A percentile compares a stretch with the other conserved stretches of the same genome.
phyloP scores from a whole-genome alignment of 2,888 invertebrate genomes.

The Suillia variegata region DNA sequence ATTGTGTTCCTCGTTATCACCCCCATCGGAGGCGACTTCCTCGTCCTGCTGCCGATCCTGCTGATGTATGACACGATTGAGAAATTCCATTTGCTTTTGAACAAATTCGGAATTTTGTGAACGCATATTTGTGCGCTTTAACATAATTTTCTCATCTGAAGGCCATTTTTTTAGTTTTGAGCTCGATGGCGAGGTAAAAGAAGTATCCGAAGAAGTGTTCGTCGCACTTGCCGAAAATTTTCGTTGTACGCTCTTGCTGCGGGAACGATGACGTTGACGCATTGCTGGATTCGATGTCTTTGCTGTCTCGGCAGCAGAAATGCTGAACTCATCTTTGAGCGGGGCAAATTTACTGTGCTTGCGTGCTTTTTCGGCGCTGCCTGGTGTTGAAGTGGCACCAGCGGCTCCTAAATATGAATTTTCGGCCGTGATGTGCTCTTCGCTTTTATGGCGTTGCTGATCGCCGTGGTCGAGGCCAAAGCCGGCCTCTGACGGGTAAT shows the following conservation, averaged over 20 bases:
- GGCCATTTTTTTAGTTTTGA: conserved; percentile 35
- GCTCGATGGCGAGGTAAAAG: conserved; percentile 1
- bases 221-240: too few species aligned
- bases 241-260: conserved; percentile 50
- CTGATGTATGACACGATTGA: conserved; percentile 62
- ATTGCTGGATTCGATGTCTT: conserved; percentile 7
- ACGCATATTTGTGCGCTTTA: conserved; percentile 64
- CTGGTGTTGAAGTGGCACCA: background rate
- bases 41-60: conserved; percentile 21
- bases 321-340: conserved; percentile 36
- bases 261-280: conserved; percentile 37
- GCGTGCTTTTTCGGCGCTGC: conserved; percentile 41
- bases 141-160: conserved; percentile 36
- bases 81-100: conserved; percentile 67
- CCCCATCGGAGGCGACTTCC: conserved; percentile 14
- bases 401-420: too few species aligned
- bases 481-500: too few species aligned
- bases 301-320: conserved; percentile 3
- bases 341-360: conserved; percentile 28
- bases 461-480: conserved; percentile 16
- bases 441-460: conserved; percentile 10
- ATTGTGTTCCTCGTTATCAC: conserved; percentile 16
- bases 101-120: conserved; percentile 71
- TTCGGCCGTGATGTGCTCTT: conserved; percentile 13
- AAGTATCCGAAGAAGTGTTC: too few species aligned